Evolutionary conservation across 2,797 vertebrate species (phyloP), one percentile per base, ranked within the genome.

Genomic region (Cossypha dichroa): DNA sequence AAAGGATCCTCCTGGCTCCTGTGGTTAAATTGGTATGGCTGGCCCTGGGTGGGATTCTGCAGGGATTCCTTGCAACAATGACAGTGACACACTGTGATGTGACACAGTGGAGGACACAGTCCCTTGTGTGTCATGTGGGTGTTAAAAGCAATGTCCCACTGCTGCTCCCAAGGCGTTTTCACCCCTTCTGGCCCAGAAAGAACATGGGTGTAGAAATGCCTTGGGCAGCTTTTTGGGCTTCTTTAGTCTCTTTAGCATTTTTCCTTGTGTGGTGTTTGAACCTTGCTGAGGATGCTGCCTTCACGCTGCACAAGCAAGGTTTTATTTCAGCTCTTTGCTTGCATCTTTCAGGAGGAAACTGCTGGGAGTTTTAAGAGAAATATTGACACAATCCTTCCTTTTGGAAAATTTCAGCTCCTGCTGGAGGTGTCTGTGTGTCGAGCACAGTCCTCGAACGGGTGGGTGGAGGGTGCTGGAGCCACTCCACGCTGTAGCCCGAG

Each of bases 211-310:
- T 56, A 68, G 72, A 84, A 70, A 55, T 46, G 62, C 58, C 70
- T 91, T 73, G 38, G 60, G 38, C 59, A 77, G 64, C 49, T 74
- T 64, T 92, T 94, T 70, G 78, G 88, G 75, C 46, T 87, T 59
- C 81, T 96, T 41, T 86, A 67, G 73, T 64, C 49, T 62, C 64
- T 67, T 63, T 56, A 84, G 34, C 2, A 1, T 75, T 90, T 90
- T 92, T 43, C 26, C 60, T 89, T 60, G 77, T n/a, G 41, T 74
- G 64, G 34, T 43, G 60, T 89, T 87, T 92, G 93, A 91, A 96
- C 74, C 67, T 92, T 40, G 56, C 84, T 79, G 80, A 64, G 70
- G 86, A 88, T 66, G 80, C 84, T 94, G 91, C 90, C 82, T 84
- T 93, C 23, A 4, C 0, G 0, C 56, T 91, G 81, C 59, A 28